Conservation (phyloP, 2,113 vertebrate genomes). For the Chaetodon auriga region DNA sequence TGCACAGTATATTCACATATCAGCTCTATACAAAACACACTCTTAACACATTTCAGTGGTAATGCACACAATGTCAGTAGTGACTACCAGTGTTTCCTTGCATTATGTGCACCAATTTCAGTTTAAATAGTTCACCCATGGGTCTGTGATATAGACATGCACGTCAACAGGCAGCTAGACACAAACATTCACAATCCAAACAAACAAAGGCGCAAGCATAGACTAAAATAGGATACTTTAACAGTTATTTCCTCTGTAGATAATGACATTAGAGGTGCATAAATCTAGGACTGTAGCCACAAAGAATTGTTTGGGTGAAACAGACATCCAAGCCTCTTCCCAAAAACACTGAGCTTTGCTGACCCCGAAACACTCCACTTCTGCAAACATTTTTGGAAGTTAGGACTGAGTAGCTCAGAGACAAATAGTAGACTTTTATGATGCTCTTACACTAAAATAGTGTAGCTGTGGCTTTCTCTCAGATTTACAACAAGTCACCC, state of each 20-base stretch:
- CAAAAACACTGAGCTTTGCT: constrained; percentile 33
- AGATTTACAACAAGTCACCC: background rate
- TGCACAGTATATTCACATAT: background rate
- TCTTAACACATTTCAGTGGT: background rate
- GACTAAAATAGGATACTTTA: constrained; percentile 37
- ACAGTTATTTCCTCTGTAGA: constrained; percentile 54
- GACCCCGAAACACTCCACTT: constrained; percentile 17
- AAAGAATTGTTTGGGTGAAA: constrained; percentile 41
- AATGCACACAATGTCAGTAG: constrained; percentile 13
- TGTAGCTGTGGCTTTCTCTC: background rate
- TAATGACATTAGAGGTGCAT: constrained; percentile 35
- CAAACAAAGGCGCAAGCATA: constrained; percentile 34
- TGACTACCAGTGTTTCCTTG: background rate
- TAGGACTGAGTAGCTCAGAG: background rate
- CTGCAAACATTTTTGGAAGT: background rate
- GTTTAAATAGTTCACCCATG: background rate
- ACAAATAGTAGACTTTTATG: background rate
- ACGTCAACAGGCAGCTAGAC: background rate
- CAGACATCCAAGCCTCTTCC: constrained; percentile 6
- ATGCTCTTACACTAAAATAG: background rate
- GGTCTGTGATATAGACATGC: background rate
- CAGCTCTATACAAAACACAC: background rate
- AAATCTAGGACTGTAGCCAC: constrained; percentile 29
- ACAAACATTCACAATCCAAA: constrained; percentile 37
- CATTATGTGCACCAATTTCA: background rate